A percentile compares a stretch with the other conserved stretches of the same genome.
Evolutionary conservation across 2,797 vertebrate genomes (phyloP).

Genomic region (Catharus ustulatus): DNA sequence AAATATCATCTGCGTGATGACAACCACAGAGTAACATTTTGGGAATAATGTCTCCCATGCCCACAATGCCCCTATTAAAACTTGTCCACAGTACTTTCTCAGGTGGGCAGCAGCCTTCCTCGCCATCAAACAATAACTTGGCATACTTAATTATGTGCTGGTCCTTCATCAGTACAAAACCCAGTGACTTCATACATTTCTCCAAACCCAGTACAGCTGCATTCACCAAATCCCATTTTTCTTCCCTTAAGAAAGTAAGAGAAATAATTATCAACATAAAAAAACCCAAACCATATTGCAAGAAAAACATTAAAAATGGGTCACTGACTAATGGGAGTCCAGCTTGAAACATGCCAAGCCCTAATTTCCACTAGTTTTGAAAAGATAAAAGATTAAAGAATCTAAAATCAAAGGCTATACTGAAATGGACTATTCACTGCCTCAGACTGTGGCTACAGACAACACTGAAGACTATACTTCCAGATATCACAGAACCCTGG

Average conservation of each 20-base stretch:
- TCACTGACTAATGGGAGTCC: not conserved
- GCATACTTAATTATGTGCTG: not conserved
- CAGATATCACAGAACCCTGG: not conserved
- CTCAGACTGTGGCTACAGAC: not conserved
- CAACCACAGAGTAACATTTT: not conserved
- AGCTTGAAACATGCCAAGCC: not conserved
- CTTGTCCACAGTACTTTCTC: not conserved
- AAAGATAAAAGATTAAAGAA: not conserved
- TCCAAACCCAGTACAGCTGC: not conserved
- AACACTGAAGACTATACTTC: not conserved
- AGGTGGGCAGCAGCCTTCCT: not conserved
- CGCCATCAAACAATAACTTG: not conserved
- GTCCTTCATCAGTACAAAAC: not conserved
- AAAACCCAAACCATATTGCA: not conserved
- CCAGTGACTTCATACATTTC: not conserved
- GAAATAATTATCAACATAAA: not conserved
- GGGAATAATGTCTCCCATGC: not conserved
- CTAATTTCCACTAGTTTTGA: not conserved
- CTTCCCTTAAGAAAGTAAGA: not conserved
- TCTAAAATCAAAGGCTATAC: not conserved
- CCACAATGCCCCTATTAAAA: not conserved
- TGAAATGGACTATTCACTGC: not conserved
- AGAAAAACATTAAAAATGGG: not conserved
- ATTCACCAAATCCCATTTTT: not conserved
- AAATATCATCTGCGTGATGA: not conserved